Evolutionary conservation across 2,797 vertebrate species (phyloP).

Genomic region (Sarcoramphus papa): DNA sequence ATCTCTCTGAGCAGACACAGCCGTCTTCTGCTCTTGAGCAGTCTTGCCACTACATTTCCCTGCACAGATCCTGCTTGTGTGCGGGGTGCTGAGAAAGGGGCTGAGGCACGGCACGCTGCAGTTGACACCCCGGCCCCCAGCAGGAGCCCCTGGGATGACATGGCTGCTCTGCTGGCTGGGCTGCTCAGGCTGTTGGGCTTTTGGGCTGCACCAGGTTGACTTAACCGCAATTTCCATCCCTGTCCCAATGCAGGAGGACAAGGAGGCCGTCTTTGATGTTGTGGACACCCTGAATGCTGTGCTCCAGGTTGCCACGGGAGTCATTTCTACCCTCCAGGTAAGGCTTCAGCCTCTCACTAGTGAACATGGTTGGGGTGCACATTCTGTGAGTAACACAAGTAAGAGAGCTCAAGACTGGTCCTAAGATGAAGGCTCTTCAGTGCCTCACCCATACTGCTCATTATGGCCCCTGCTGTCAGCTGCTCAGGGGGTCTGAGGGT

Average conservation of each 20-base stretch:
- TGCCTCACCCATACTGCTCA: neutral
- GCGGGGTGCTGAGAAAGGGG: neutral
- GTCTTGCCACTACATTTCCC: neutral
- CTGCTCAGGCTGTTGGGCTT: neutral
- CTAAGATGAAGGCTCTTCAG: neutral
- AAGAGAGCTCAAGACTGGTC: fast-evolving
- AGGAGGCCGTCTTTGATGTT: constrained; percentile 94
- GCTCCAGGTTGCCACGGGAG: constrained; percentile 88
- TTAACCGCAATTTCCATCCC: neutral
- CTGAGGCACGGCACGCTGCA: neutral
- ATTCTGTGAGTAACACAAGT: fast-evolving
- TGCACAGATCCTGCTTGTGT: neutral
- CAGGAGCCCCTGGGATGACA: neutral
- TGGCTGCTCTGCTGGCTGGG: neutral
- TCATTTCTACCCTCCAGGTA: constrained; percentile 90
- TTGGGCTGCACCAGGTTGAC: neutral
- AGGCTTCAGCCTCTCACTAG: neutral
- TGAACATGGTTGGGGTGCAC: fast-evolving
- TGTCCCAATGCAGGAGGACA: constrained; percentile 85
- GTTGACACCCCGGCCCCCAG: fast-evolving
- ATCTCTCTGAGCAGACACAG: neutral
- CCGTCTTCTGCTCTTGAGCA: fast-evolving
- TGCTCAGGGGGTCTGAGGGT: neutral
- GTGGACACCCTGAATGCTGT: constrained; percentile 86
- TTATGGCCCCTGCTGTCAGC: neutral